Percentiles rank a stretch among this genome's conserved stretches.
Conservation (phyloP, 2,797 vertebrate genomes). For the Cynodonichthys magdalenae region DNA sequence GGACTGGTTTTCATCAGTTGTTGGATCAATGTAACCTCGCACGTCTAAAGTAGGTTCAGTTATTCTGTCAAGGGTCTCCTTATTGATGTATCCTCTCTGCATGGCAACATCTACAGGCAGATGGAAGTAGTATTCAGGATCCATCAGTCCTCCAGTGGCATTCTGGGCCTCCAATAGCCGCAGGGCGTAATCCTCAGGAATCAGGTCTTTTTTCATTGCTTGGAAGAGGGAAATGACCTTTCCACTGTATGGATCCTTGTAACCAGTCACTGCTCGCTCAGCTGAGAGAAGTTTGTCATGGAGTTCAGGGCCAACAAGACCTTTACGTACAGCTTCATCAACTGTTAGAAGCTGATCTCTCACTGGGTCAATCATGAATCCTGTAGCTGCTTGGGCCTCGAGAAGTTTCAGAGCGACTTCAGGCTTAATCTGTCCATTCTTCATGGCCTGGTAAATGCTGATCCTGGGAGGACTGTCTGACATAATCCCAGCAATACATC, state of each 20-base stretch:
- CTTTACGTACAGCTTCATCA: constrained; percentile 94
- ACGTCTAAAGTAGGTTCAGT: constrained; percentile 83
- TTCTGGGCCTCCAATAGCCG: constrained; percentile 92
- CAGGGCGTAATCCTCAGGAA: constrained; percentile 91
- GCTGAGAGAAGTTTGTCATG: constrained; percentile 95
- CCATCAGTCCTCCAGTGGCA: constrained; percentile 91
- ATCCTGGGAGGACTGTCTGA: constrained; percentile 86
- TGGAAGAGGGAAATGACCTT: constrained; percentile 95
- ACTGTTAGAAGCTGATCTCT: constrained; percentile 92
- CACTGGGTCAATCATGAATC: constrained; percentile 90
- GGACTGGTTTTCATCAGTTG: constrained; percentile 88
- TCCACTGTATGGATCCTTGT: constrained; percentile 93
- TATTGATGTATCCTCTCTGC: constrained; percentile 92
- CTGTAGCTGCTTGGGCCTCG: constrained; percentile 96
- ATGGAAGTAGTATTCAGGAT: constrained; percentile 91
- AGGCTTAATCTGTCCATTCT: constrained; percentile 85
- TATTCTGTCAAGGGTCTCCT: constrained; percentile 87
- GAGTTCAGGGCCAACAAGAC: constrained; percentile 93
- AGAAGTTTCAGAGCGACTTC: constrained; percentile 88
- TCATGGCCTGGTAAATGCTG: constrained; percentile 92
- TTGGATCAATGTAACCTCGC: constrained; percentile 88
- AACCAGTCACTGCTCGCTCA: constrained; percentile 93
- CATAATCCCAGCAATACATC: constrained; percentile 90
- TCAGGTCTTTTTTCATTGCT: constrained; percentile 95
- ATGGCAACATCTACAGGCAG: constrained; percentile 90